Evolutionary conservation across 2,888 invertebrate species (phyloP).

Genomic region (Neria commutata): DNA sequence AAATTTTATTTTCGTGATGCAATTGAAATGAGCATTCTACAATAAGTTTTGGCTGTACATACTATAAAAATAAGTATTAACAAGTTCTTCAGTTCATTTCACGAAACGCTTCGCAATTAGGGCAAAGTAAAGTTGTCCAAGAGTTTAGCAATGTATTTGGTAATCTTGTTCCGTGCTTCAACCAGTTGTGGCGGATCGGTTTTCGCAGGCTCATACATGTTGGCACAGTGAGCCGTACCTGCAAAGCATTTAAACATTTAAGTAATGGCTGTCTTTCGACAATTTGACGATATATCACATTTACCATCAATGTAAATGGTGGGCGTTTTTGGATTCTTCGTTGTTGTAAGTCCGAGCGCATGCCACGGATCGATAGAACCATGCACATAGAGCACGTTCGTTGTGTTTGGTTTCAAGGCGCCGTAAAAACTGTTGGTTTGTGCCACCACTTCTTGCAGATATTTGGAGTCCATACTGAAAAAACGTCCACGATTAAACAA

Average conservation of each 20-base stretch:
- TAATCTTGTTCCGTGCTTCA: conserved; percentile 71
- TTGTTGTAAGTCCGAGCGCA: conserved; percentile 73
- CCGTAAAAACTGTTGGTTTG: conserved; percentile 84
- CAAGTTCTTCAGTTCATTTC: no score
- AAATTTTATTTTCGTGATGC: no score
- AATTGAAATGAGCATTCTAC: no score
- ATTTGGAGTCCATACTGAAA: conserved; percentile 67
- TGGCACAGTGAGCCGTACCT: conserved; percentile 95
- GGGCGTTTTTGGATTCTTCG: conserved; percentile 65
- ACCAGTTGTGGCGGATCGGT: conserved; percentile 72
- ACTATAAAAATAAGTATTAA: not conserved
- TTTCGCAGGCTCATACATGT: conserved; percentile 81
- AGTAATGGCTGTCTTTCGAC: not conserved
- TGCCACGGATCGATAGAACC: conserved; percentile 92
- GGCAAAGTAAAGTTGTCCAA: conserved; percentile 32
- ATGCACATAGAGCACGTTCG: conserved; percentile 83
- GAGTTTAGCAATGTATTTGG: conserved; percentile 43
- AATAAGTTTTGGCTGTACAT: no score
- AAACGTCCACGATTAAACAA: not conserved
- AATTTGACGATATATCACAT: conserved; percentile 4
- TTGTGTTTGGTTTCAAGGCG: conserved; percentile 71
- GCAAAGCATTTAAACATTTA: conserved; percentile 39
- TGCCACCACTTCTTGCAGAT: conserved; percentile 68
- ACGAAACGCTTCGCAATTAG: no score
- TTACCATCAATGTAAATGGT: conserved; percentile 78